Percentiles rank a stretch among this genome's conserved stretches.
Evolutionary conservation across 1,140 invertebrate genomes (phyloP).

Genomic region (Drosophila sproati): DNA sequence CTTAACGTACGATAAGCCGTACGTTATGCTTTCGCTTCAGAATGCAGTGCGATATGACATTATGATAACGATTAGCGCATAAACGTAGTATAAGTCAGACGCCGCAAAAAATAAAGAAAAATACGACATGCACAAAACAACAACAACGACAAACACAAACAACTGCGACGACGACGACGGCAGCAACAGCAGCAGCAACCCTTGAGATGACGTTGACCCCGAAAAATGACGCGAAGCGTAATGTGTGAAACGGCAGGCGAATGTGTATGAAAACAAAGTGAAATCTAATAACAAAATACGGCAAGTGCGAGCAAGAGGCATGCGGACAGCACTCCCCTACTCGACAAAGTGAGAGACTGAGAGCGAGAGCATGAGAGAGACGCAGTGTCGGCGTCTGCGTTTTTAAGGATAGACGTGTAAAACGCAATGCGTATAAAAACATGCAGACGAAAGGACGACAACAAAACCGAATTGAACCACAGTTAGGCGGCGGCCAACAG

Average conservation of each 20-base stretch:
- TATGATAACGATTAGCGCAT: constrained; percentile 32
- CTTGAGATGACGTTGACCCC: constrained; percentile 82
- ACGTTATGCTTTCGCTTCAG: not conserved
- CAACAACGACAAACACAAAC: constrained; percentile 38
- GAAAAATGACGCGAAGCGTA: constrained; percentile 81
- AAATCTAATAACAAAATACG: constrained; percentile 72
- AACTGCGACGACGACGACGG: constrained; percentile 42
- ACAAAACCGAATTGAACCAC: constrained; percentile 49
- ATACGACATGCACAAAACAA: constrained; percentile 55
- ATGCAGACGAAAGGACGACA: constrained; percentile 64
- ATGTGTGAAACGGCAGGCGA: constrained; percentile 77
- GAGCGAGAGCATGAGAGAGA: constrained; percentile 3
- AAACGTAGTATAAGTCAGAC: constrained; percentile 37
- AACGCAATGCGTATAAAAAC: constrained; percentile 80
- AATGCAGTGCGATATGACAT: constrained; percentile 24
- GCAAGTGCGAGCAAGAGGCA: constrained; percentile 57
- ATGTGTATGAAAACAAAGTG: constrained; percentile 78
- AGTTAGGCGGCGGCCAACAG: constrained; percentile 56
- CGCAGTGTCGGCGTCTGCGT: constrained; percentile 41
- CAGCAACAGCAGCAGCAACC: constrained; percentile 58
- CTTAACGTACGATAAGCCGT: not conserved
- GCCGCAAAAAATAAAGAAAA: constrained; percentile 34
- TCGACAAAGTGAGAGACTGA: constrained; percentile 3
- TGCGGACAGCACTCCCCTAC: constrained; percentile 2
- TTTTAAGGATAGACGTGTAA: constrained; percentile 74